Percentiles rank a stretch among this genome's conserved stretches.
Evolutionary conservation across 2,797 vertebrate species (phyloP).

Genomic region (Percopsis omiscomaycus): DNA sequence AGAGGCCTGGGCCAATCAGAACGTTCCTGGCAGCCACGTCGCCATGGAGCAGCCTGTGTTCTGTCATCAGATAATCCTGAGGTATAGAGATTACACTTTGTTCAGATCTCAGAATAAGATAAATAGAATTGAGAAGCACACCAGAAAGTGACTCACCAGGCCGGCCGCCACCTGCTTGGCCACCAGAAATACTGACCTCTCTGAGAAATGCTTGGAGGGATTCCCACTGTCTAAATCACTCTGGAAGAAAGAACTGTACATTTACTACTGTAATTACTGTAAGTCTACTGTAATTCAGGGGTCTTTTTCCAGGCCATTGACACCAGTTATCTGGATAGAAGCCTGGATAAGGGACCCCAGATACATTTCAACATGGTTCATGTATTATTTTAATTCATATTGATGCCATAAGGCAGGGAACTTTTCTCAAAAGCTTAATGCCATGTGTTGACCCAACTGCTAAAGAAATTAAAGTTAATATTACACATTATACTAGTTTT

Average conservation of each 20-base stretch:
- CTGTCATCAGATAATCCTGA: conserved; percentile 76
- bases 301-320: too few species aligned
- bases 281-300: too few species aligned
- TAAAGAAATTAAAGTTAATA: too few species aligned
- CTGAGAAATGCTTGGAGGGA: conserved; percentile 52
- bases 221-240: conserved; percentile 19
- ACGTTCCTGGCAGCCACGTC: conserved; percentile 75
- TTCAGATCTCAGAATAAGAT: conserved; percentile 1
- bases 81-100: conserved; percentile 8
- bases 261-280: too few species aligned
- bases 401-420: too few species aligned
- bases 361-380: too few species aligned
- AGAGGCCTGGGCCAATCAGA: conserved; percentile 69
- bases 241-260: conserved; percentile 18
- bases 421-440: too few species aligned
- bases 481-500: too few species aligned
- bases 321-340: too few species aligned
- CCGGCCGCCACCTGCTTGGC: conserved; percentile 72
- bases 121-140: neutral
- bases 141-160: conserved; percentile 60
- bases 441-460: too few species aligned
- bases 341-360: too few species aligned
- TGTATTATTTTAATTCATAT: too few species aligned
- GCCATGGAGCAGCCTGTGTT: conserved; percentile 71
- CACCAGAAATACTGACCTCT: conserved; percentile 69